Evolutionary conservation across 2,888 invertebrate species (phyloP).

Genomic region (Dusona sp.): DNA sequence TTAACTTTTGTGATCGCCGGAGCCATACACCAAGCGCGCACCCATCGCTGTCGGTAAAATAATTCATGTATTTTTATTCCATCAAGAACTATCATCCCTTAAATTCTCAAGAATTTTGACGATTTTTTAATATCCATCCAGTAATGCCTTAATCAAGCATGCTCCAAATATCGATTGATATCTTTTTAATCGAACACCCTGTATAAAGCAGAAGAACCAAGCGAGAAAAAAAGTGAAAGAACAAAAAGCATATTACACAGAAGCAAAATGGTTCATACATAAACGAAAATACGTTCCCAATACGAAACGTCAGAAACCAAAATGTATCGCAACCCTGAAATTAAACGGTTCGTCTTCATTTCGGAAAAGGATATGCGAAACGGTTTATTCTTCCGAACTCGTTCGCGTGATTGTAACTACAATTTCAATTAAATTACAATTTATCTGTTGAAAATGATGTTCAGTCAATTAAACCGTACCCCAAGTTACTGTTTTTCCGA

Average conservation of each 20-base stretch:
- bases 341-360: not conserved
- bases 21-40: too few relatives aligned
- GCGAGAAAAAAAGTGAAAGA: constrained; percentile 22
- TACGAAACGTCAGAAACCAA: not conserved
- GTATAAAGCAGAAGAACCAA: not conserved
- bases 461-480: not conserved
- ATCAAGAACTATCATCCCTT: too few relatives aligned
- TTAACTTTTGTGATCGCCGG: too few relatives aligned
- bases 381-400: not conserved
- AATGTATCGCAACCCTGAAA: not conserved
- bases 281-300: not conserved
- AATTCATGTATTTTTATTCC: too few relatives aligned
- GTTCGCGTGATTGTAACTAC: not conserved
- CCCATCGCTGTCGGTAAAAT: too few relatives aligned
- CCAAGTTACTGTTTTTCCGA: not conserved
- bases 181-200: not conserved
- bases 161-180: not conserved
- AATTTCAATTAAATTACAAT: not conserved
- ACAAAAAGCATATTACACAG: not conserved
- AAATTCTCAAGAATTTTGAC: too few relatives aligned
- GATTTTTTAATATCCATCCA: too few relatives aligned
- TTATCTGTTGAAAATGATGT: not conserved
- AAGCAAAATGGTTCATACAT: not conserved
- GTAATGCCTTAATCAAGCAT: not conserved
- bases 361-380: not conserved